Evolutionary conservation across 2,113 vertebrate genomes (phyloP).

Genomic region (Argyrosomus japonicus): DNA sequence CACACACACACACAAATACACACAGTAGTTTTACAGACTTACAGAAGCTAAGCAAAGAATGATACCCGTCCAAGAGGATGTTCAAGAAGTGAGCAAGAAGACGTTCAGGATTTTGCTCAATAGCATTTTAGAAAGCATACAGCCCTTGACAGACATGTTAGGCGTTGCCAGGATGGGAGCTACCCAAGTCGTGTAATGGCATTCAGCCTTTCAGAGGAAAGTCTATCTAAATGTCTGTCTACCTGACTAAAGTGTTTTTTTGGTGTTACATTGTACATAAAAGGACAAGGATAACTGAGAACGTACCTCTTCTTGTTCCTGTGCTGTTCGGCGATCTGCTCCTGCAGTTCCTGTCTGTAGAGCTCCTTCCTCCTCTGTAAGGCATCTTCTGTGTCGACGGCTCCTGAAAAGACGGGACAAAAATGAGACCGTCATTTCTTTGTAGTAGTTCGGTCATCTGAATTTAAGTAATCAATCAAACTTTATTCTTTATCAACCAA

Average conservation of each 20-base stretch:
- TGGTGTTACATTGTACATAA: background rate
- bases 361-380: slow-evolving; percentile 87
- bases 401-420: slow-evolving; percentile 74
- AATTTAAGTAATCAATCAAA: background rate
- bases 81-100: background rate
- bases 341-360: slow-evolving; percentile 90
- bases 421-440: no score
- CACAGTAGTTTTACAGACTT: background rate
- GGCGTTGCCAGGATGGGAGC: background rate
- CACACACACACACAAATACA: background rate
- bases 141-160: background rate
- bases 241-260: background rate
- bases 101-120: background rate
- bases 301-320: slow-evolving; percentile 88
- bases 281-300: background rate
- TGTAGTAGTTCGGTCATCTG: background rate
- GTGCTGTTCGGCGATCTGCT: slow-evolving; percentile 93
- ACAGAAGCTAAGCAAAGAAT: no score
- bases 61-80: background rate
- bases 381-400: slow-evolving; percentile 76
- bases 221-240: background rate
- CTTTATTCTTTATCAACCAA: background rate
- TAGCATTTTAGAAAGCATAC: background rate
- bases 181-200: background rate
- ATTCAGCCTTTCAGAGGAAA: background rate